phyloP scores from a whole-genome alignment of 2,113 vertebrate species.

The Atherinomorus stipes region DNA sequence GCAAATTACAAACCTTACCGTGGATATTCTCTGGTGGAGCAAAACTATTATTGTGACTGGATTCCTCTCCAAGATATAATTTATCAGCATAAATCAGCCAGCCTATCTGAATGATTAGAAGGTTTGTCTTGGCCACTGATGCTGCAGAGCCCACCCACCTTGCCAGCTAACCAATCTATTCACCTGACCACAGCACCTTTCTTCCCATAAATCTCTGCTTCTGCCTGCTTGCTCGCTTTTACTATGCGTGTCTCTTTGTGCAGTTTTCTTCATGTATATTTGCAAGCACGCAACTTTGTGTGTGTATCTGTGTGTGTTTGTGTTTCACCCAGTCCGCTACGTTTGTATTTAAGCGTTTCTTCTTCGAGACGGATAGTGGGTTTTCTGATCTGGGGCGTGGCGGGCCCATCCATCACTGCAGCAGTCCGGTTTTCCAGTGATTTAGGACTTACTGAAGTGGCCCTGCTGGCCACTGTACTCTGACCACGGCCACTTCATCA shows the following conservation, averaged over 20 bases:
- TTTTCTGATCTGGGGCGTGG: slow-evolving; percentile 68
- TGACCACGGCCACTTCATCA: slow-evolving; percentile 64
- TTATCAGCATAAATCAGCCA: slow-evolving; percentile 64
- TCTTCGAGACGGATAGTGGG: slow-evolving; percentile 63
- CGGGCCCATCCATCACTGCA: slow-evolving; percentile 68
- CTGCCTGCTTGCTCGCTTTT: slow-evolving; percentile 22
- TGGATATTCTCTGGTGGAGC: background rate
- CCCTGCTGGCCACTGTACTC: slow-evolving; percentile 50
- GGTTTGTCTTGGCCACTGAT: slow-evolving; percentile 65
- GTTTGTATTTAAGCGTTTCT: slow-evolving; percentile 51
- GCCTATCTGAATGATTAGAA: slow-evolving; percentile 66
- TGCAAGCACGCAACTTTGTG: slow-evolving; percentile 20
- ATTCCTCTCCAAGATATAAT: slow-evolving; percentile 49
- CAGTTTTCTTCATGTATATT: slow-evolving; percentile 49
- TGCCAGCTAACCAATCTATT: slow-evolving; percentile 71
- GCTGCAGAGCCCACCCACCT: slow-evolving; percentile 65
- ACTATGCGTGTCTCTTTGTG: slow-evolving; percentile 22
- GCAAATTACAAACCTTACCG: slow-evolving; percentile 11
- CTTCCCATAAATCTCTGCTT: slow-evolving; percentile 70
- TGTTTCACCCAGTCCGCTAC: slow-evolving; percentile 33
- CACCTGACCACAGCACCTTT: slow-evolving; percentile 75
- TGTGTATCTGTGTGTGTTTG: slow-evolving; percentile 6
- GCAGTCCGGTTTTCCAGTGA: slow-evolving; percentile 68
- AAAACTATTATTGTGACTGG: slow-evolving; percentile 22
- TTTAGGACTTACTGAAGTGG: slow-evolving; percentile 69